Evolutionary conservation across 2,888 invertebrate species (phyloP).

Genomic region (Leptodirus hochenwartii): DNA sequence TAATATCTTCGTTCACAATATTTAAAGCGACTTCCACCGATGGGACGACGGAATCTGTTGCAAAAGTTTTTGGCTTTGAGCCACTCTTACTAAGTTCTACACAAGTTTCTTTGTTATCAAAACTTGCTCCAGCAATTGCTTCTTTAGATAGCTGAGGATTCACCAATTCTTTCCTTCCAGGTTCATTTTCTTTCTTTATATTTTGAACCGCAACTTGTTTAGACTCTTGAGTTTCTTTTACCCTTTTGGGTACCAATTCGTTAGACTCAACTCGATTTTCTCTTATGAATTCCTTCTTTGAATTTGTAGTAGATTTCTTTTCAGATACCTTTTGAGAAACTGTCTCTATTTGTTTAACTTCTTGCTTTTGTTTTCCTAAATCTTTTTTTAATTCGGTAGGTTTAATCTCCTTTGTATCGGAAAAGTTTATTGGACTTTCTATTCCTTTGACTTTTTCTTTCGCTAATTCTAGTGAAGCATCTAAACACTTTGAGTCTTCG

Average conservation of each 20-base stretch:
- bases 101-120: slow-evolving; percentile 9
- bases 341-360: slow-evolving; percentile 1
- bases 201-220: slow-evolving; percentile 1
- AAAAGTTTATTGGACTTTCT: neutral
- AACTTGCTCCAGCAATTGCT: slow-evolving; percentile 7
- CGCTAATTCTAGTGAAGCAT: slow-evolving; percentile 28
- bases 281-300: slow-evolving; percentile 3
- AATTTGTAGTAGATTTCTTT: too few relatives aligned
- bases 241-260: slow-evolving; percentile 1
- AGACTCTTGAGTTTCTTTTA: neutral
- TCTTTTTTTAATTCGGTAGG: too few relatives aligned
- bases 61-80: slow-evolving; percentile 8
- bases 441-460: slow-evolving; percentile 1
- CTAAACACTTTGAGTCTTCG: too few relatives aligned
- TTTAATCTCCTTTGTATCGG: too few relatives aligned
- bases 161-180: slow-evolving; percentile 9
- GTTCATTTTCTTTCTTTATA: neutral
- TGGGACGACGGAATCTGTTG: too few relatives aligned
- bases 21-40: slow-evolving; percentile 11
- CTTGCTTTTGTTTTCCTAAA: too few relatives aligned
- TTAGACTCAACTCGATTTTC: slow-evolving; percentile 3
- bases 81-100: slow-evolving; percentile 10
- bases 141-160: slow-evolving; percentile 9
- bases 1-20: slow-evolving; percentile 9
- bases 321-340: neutral